A percentile compares a stretch with the other conserved stretches of the same genome.
phyloP scores from a whole-genome alignment of 2,113 vertebrate species.

The Dicentrarchus labrax region DNA sequence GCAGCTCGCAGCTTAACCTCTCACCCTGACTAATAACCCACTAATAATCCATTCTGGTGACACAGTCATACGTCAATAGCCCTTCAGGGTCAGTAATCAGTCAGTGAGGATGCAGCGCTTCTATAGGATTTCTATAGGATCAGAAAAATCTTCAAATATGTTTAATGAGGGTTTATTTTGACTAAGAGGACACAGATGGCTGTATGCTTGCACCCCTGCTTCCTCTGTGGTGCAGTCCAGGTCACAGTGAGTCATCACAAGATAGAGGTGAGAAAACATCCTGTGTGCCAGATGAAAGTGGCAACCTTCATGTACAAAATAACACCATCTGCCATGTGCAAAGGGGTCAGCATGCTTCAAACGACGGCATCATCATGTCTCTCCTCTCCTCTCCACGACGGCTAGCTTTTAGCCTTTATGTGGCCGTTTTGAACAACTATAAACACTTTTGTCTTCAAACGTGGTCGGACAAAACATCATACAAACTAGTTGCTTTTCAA shows the following conservation, averaged over 20 bases:
- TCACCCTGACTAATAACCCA: constrained; percentile 13
- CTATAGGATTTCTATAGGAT: not conserved
- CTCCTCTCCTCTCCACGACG: no score
- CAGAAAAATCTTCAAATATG: not conserved
- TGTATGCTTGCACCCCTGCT: not conserved
- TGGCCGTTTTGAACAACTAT: no score
- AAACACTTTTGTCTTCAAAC: no score
- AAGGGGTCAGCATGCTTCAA: not conserved
- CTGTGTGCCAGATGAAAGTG: not conserved
- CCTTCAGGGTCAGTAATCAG: no score
- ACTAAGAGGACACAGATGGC: no score
- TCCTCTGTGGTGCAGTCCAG: not conserved
- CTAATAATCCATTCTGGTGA: not conserved
- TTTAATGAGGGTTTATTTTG: not conserved
- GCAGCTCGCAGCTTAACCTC: not conserved
- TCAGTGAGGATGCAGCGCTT: not conserved
- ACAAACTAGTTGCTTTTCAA: no score
- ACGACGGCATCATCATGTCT: no score
- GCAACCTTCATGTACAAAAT: not conserved
- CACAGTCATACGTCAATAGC: not conserved
- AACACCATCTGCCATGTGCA: not conserved
- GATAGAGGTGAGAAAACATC: not conserved
- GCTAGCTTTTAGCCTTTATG: no score
- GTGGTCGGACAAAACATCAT: no score
- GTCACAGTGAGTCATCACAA: not conserved